Conservation (phyloP, 1,140 invertebrate species). For the Philopotamus ludificatus region DNA sequence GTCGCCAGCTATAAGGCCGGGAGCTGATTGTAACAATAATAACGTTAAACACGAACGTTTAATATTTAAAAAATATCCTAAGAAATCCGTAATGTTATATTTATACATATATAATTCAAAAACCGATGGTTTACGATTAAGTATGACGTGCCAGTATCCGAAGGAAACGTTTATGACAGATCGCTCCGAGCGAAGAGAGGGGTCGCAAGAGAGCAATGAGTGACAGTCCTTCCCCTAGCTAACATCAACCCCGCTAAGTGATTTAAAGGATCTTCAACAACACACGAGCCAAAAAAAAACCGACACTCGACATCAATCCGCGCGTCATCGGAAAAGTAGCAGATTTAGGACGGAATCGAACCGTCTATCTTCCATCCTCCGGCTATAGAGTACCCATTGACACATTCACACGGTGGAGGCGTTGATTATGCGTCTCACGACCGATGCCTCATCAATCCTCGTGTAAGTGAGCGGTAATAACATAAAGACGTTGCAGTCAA, state of each 20-base stretch:
- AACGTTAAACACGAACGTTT: background rate
- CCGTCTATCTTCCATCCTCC: background rate
- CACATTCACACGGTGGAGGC: constrained; percentile 8
- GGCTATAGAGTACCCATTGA: background rate
- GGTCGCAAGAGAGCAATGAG: constrained; percentile 6
- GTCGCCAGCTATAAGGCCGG: no score
- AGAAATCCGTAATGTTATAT: background rate
- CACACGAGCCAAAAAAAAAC: background rate
- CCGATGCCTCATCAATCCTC: constrained; percentile 16
- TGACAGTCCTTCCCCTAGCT: background rate
- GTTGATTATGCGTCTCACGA: constrained; percentile 13
- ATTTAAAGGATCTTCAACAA: background rate
- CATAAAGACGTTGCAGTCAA: constrained; percentile 2
- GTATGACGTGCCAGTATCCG: background rate
- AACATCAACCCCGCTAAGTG: background rate
- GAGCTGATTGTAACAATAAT: background rate
- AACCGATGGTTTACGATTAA: background rate
- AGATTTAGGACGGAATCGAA: background rate
- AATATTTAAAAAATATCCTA: background rate
- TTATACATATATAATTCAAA: background rate
- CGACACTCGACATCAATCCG: background rate
- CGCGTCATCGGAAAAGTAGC: background rate
- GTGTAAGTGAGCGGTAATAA: background rate
- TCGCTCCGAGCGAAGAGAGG: constrained; percentile 7
- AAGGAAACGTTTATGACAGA: constrained; percentile 21